These are phyloP conservation scores for Geothlypis trichas DNA, from an alignment of 2,113 vertebrate species.

Conservation along the genomic window DNA sequence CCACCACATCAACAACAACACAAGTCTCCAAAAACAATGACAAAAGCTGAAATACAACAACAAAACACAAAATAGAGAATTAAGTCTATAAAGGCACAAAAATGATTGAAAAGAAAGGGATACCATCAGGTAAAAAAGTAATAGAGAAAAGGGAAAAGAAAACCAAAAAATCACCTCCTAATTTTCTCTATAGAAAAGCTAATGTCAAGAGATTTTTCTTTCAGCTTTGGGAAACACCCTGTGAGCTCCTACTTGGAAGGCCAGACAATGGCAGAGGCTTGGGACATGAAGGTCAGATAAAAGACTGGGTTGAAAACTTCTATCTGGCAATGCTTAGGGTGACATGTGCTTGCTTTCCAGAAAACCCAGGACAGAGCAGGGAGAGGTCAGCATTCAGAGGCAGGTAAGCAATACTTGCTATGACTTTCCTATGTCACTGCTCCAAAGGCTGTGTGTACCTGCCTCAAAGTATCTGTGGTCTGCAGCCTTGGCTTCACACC, in stretches of 20 bases:
- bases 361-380: neutral
- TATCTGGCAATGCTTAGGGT: neutral
- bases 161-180: too few relatives aligned
- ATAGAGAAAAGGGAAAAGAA: neutral
- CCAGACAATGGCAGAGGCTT: neutral
- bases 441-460: neutral
- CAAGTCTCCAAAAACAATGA: neutral
- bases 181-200: neutral
- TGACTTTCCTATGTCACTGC: neutral
- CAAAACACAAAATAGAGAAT: neutral
- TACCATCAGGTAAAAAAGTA: neutral
- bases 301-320: neutral
- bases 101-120: neutral
- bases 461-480: slow-evolving; percentile 40
- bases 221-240: neutral
- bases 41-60: neutral
- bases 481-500: slow-evolving; percentile 14
- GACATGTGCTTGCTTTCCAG: neutral
- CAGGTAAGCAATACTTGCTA: neutral
- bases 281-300: neutral
- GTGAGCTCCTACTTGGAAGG: fast-evolving
- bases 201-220: neutral
- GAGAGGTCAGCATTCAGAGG: neutral
- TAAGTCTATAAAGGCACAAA: neutral
- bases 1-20: fast-evolving